phyloP scores from a whole-genome alignment of 2,888 invertebrate species.

The Pelosia muscerda region DNA sequence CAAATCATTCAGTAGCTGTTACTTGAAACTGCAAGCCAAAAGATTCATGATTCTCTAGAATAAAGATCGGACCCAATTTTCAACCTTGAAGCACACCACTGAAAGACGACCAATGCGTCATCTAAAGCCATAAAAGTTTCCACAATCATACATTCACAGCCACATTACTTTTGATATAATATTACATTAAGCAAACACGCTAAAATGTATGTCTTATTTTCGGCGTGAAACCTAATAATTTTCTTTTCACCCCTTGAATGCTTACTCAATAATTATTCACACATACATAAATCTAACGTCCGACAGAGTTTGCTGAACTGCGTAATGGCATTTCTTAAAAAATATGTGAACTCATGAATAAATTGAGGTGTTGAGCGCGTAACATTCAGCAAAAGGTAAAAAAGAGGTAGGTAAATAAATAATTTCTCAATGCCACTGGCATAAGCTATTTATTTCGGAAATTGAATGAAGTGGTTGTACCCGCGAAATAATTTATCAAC shows the following conservation, averaged over 20 bases:
- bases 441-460: constrained; percentile 65
- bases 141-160: too few relatives aligned
- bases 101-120: too few relatives aligned
- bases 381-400: constrained; percentile 53
- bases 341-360: constrained; percentile 57
- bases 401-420: constrained; percentile 57
- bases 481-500: constrained; percentile 67
- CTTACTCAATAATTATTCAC: neutral
- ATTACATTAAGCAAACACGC: neutral
- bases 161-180: neutral
- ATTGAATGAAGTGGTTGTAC: constrained; percentile 64
- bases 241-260: neutral
- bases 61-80: neutral
- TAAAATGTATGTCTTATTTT: neutral
- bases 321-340: constrained; percentile 50
- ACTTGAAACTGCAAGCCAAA: neutral
- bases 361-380: constrained; percentile 50
- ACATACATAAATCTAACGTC: constrained; percentile 8
- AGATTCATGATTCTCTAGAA: neutral
- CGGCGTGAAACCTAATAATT: neutral
- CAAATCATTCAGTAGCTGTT: too few relatives aligned
- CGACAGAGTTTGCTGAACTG: constrained; percentile 15
- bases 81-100: neutral
- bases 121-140: too few relatives aligned
- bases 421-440: constrained; percentile 58